Evolutionary conservation across 2,797 vertebrate species (phyloP), one percentile per base, ranked within the genome.

Genomic region (Harpagifer antarcticus): DNA sequence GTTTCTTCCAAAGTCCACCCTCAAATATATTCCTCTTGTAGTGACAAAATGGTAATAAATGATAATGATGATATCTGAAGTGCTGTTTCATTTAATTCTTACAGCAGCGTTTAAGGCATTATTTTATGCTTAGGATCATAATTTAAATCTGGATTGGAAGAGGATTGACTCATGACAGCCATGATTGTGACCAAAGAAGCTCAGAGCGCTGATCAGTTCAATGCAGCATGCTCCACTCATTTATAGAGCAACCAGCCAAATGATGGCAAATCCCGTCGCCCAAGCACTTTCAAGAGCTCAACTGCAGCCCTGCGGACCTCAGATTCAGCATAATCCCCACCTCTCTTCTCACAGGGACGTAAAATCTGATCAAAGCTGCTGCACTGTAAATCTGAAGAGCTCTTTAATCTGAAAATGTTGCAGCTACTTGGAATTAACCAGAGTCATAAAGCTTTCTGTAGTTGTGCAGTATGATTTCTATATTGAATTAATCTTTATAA

Each of bases 251-350:
- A 76, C 31, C 50, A 59, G 79, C 63, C 76, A 85, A 88, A 89
- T 55, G 69, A 85, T 64, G 37, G 66, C 53, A 85, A 89, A 89
- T 88, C 83, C 76, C 52, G 5, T 62, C n/a, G 12, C 9, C 33
- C 66, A 37, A 56, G 84, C 77, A 76, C 71, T 79, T 79, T 68
- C 15, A 81, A 66, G 20, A 77, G 78, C 76, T 83, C 70, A 76
- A 52, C 63, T 14, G 54, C 67, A 37, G 71, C 19, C 47, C 57
- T 57, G 81, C 72, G 42, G 83, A 82, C 80, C 79, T 77, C 68
- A 75, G 64, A 73, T 55, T 80, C 55, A 62, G 15, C 19, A 53
- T 88, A 89, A 88, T 87, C 89, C 80, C 31, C 23, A 15, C 70
- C 12, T 69, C 49, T 50, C 57, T 65, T 19, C 33, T 75, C 53